Conservation (phyloP, 2,113 vertebrate genomes). For the Leucoraja erinaceus region DNA sequence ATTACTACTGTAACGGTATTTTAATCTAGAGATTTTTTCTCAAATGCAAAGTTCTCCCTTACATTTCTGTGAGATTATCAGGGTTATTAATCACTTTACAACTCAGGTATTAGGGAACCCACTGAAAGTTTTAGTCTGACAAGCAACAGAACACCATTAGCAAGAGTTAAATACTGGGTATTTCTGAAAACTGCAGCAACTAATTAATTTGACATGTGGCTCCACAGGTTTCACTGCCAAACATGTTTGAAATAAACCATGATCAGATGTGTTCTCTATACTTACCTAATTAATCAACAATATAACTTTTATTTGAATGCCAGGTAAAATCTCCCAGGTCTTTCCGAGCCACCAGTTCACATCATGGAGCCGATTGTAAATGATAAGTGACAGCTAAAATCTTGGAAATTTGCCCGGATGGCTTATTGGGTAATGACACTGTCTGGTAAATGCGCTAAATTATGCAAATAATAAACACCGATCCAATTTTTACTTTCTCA, state of each 20-base stretch:
- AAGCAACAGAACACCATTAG: neutral
- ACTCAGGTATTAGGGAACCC: neutral
- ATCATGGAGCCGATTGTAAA: neutral
- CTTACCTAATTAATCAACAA: neutral
- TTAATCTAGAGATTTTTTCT: neutral
- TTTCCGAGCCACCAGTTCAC: constrained; percentile 1
- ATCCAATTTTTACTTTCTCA: neutral
- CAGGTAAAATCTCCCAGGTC: neutral
- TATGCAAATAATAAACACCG: neutral
- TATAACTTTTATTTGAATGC: neutral
- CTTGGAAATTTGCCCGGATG: neutral
- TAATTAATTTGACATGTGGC: neutral
- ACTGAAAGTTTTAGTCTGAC: neutral
- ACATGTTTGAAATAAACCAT: neutral
- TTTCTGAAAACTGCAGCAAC: neutral
- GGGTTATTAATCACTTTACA: neutral
- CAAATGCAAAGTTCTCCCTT: too few species aligned
- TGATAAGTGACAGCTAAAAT: constrained; percentile 1
- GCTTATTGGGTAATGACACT: constrained; percentile 15
- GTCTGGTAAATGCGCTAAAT: neutral
- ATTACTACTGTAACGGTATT: neutral
- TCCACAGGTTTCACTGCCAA: neutral
- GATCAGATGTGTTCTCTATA: neutral
- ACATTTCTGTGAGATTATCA: neutral
- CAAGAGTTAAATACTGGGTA: neutral